Evolutionary conservation across 2,888 invertebrate genomes (phyloP), one percentile per base, ranked within the genome.

Genomic region (Teleiodes luculella): DNA sequence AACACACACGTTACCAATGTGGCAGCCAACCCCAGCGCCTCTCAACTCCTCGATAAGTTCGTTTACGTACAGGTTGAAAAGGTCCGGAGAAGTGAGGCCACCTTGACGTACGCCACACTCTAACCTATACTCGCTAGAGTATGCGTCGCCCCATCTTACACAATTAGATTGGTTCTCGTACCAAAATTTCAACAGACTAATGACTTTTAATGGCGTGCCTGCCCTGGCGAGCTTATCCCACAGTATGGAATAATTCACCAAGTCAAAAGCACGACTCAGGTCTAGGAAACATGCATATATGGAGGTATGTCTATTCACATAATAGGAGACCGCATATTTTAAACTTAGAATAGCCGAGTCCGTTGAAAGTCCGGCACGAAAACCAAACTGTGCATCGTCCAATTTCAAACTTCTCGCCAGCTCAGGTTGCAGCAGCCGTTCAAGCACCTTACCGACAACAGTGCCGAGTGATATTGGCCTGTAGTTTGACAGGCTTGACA

Each of bases 311-410:
- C 47, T 46, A 6, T 13, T 31, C 1, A 16, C 20, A 13, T 59
- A 57, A 18, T 58, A 52, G 1, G 54, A 43, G 6, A 58, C 55
- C 2, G 57, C 55, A 24, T 39, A 28, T 41, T 61, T 63, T 8
- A 62, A 36, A n/a, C 56, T 56, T 1, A 62, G 33, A 20, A 60
- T 58, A 13, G 56, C 59, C 8, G 54, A 51, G 24, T 61, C 63
- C 0, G 57, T 58, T 46, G 59, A 58, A 37, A 59, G 52, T 50
- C 58, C 57, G 6, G 53, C 37, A 43, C 57, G 57, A 47, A 58
- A 62, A 36, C 57, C 57, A 60, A 62, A 62, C 54, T 62, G 61
- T 10, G 57, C 56, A 16, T 57, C 56, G 18, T 56, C 35, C 14
- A 58, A 13, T 1, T 14, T 20, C 10, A 60, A 16, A n/a, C 57